A percentile compares a stretch with the other conserved stretches of the same genome.
Evolutionary conservation across 2,888 invertebrate species (phyloP).

Genomic region (Encarsia formosa): DNA sequence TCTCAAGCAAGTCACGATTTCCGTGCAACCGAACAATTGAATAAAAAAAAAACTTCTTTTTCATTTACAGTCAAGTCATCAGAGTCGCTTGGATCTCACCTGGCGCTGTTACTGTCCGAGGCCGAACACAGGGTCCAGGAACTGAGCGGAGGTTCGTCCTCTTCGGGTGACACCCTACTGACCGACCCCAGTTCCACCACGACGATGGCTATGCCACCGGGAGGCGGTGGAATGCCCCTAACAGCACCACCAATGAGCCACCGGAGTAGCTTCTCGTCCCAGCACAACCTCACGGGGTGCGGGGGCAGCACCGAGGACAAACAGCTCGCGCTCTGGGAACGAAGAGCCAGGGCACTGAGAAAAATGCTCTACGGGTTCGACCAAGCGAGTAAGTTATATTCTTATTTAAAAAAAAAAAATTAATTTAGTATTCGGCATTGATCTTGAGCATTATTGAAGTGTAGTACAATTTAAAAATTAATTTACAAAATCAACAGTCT

Average conservation of each 20-base stretch:
- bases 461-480: too few relatives aligned
- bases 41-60: too few relatives aligned
- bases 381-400: slow-evolving; percentile 62
- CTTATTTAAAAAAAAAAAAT: too few relatives aligned
- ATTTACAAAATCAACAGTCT: too few relatives aligned
- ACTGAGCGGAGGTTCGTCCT: slow-evolving; percentile 55
- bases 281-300: slow-evolving; percentile 62
- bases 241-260: slow-evolving; percentile 25
- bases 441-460: too few relatives aligned
- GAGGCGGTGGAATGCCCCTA: not conserved
- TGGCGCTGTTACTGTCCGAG: slow-evolving; percentile 72
- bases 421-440: too few relatives aligned
- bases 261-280: slow-evolving; percentile 45
- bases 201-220: slow-evolving; percentile 4
- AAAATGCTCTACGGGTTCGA: slow-evolving; percentile 84
- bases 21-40: too few relatives aligned
- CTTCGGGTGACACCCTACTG: not conserved
- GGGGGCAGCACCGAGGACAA: slow-evolving; percentile 71
- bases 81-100: slow-evolving; percentile 72
- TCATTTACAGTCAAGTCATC: slow-evolving; percentile 67
- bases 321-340: slow-evolving; percentile 83
- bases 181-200: slow-evolving; percentile 8
- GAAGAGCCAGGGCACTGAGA: slow-evolving; percentile 73
- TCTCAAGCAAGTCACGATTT: too few relatives aligned
- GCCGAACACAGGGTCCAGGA: slow-evolving; percentile 82